phyloP scores from a whole-genome alignment of 1,140 invertebrate genomes.

The Drosophila equinoxialis region DNA sequence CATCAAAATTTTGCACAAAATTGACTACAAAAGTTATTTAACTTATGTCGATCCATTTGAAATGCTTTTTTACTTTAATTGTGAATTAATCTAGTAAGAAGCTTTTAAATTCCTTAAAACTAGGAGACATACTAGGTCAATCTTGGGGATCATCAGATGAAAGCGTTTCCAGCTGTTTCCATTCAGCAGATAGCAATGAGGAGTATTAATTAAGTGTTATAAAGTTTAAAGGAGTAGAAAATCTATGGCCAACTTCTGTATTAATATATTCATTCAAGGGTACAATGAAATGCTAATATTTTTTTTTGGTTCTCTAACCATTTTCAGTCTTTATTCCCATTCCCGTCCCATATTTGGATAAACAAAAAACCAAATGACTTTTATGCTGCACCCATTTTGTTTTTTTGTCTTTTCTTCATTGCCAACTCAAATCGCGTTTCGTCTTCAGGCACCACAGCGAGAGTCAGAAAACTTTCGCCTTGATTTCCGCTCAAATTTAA shows the following conservation, averaged over 20 bases:
- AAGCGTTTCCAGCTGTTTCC: too few species aligned
- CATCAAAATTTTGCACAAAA: background rate
- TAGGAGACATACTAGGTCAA: too few species aligned
- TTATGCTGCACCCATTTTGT: slow-evolving; percentile 45
- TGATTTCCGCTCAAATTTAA: slow-evolving; percentile 51
- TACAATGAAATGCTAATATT: background rate
- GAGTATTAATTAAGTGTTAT: too few species aligned
- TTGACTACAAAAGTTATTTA: too few species aligned
- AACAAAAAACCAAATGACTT: slow-evolving; percentile 22
- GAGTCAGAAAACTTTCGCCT: slow-evolving; percentile 48
- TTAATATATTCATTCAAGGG: background rate
- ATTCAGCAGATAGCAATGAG: too few species aligned
- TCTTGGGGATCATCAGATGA: too few species aligned
- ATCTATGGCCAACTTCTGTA: too few species aligned
- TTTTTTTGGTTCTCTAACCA: slow-evolving; percentile 1
- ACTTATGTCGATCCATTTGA: too few species aligned
- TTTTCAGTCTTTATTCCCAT: slow-evolving; percentile 6
- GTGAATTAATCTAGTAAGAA: too few species aligned
- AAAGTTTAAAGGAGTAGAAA: too few species aligned
- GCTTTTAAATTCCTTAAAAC: too few species aligned
- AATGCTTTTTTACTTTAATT: too few species aligned
- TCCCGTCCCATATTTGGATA: slow-evolving; percentile 2
- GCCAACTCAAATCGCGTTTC: slow-evolving; percentile 18
- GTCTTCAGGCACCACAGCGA: slow-evolving; percentile 18
- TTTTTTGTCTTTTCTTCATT: slow-evolving; percentile 1